A percentile compares a stretch with the other conserved stretches of the same genome.
Evolutionary conservation across 2,888 invertebrate genomes (phyloP).

Genomic region (Tinea pellionella): DNA sequence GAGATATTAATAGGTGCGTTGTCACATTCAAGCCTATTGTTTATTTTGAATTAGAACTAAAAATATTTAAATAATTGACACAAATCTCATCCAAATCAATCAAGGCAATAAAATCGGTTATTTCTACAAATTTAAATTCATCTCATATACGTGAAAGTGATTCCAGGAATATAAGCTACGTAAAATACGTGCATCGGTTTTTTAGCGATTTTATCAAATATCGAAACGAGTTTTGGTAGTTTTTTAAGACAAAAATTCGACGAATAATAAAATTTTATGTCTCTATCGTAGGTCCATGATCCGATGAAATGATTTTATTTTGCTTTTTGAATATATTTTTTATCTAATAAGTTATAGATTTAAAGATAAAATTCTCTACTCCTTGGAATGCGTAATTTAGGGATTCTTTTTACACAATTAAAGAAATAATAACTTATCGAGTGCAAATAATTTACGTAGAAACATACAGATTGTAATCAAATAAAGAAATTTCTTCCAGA

Average conservation of each 20-base stretch:
- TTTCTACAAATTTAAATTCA: constrained; percentile 32
- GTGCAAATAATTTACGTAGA: too few relatives aligned
- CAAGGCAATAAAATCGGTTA: constrained; percentile 27
- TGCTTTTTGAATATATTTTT: neutral
- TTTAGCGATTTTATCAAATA: constrained; percentile 36
- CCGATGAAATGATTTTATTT: neutral
- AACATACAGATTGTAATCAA: too few relatives aligned
- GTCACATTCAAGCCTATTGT: too few relatives aligned
- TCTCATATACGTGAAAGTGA: constrained; percentile 15
- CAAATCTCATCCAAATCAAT: constrained; percentile 21
- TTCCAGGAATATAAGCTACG: constrained; percentile 25
- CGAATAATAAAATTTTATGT: constrained; percentile 46
- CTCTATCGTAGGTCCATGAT: constrained; percentile 25
- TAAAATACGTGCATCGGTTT: constrained; percentile 31
- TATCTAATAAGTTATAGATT: neutral
- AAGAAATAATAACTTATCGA: too few relatives aligned
- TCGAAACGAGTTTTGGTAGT: constrained; percentile 28
- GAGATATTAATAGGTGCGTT: too few relatives aligned
- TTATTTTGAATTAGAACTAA: too few relatives aligned
- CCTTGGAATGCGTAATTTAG: neutral
- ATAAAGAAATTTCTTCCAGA: too few relatives aligned
- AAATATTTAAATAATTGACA: too few relatives aligned
- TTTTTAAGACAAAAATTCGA: constrained; percentile 31
- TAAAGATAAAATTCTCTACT: neutral
- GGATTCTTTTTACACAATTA: neutral